Base-by-base conservation (phyloP, 2,888 invertebrate species). In the Pristionchus maxplancki region DNA sequence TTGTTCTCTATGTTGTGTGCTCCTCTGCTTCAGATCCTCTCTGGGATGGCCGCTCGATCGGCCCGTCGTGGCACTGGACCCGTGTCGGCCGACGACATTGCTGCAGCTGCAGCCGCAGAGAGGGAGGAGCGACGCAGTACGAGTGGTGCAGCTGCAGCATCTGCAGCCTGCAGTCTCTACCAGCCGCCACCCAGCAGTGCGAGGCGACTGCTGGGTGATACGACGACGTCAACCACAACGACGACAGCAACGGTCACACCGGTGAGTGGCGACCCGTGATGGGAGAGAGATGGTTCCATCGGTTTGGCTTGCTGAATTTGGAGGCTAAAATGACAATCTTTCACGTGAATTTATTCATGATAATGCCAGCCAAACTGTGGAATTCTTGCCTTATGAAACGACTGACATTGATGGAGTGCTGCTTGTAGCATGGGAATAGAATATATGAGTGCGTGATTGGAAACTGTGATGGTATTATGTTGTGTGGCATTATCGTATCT, bases 41-140 rank as follows among this genome's bases (percentile, higher is more conserved):
- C 74, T 40, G 83, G 71, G 8, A 83, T 81, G 64, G 48, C 84
- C 8, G 40, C 78, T 53, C 92, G 92, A 0, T 91, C 92, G 34
- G 91, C 90, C 86, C 93, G 93, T 34, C 93, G 93, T 34, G 93
- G 93, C n/a, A 93, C 93, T 11, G 93, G 93, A 3, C 93, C 93
- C 5, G 93, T 93, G 13, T 90, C 91, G 48, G 89, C 93, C 53
- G 93, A 93, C 87, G 93, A 93, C 48, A 88, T 93, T 13, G 90
- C 90, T n/a, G 91, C 90, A 9, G 92, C 88, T 28, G 78, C 64
- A 37, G 53, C 62, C 9, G 85, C 40, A 4, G 62, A 40, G 85
- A 78, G 78, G 44, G 78, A 78, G 15, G 78, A 78, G 28, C 44
- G 78, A 31, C 31, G 44, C 24, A 28, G 37, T n/a, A 40, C 64